Evolutionary conservation across 2,113 vertebrate genomes (phyloP), one percentile per base, ranked within the genome.

Genomic region (Ia io): DNA sequence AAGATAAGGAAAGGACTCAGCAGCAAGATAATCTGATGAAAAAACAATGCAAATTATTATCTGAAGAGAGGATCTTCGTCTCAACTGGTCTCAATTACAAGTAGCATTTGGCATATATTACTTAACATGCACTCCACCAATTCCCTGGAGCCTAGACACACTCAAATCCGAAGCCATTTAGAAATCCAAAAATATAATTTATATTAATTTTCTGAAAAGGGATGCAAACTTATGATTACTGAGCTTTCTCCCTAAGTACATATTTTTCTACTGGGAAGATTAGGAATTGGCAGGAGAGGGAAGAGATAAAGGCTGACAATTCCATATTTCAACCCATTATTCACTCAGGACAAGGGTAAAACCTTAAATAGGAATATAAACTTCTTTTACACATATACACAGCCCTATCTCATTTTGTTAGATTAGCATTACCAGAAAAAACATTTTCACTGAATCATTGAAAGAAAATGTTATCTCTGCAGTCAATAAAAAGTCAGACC

Each of bases 261-360:
- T 82, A 65, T 78, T 89, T 95, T 94, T 88, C 73, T 90, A 47
- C 80, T 74, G 42, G 69, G 63, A 94, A 80, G 78, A 92, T 93
- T 77, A 90, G 63, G 6, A 71, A 74, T 0, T 90, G 22, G 22
- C 25, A 71, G 8, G n/a, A 0, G 1, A 20, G 6, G 11, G 16
- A n/a, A 16, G 30, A 42, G 69, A 18, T 17, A 63, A 22, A 74
- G 10, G 9, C 20, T 61, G 20, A n/a, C 28, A 90, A 88, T 13
- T 90, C 40, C 49, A 25, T 44, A 32, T 67, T 95, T 86, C 78
- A 94, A 95, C 83, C 67, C 56, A 84, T 86, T 92, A 84, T 82
- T 96, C 49, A 96, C 37, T 92, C 23, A 88, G 49, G 22, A 86
- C 14, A 80, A 28, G 47, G 42, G 85, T 78, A 78, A 96, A 95